Percentiles rank a stretch among this genome's conserved stretches.
These are phyloP conservation scores for Hemicordylus capensis DNA, from an alignment of 2,113 vertebrate genomes.

Conservation along the genomic window DNA sequence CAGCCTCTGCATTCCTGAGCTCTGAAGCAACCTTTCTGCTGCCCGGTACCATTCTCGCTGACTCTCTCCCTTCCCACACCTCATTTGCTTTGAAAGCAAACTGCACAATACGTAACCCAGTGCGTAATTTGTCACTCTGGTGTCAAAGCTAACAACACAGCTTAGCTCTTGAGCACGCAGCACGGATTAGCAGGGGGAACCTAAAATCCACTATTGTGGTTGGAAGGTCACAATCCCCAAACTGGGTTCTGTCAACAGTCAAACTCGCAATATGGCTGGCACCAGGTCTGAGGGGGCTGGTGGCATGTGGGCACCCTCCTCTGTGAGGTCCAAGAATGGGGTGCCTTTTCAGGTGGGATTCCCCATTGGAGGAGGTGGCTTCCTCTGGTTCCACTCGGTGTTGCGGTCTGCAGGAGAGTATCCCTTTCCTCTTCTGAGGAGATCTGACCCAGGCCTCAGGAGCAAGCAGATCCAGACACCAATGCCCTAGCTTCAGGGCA, in stretches of 20 bases:
- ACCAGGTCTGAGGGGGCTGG: no score
- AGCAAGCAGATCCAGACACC: no score
- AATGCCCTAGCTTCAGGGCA: neutral
- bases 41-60: neutral
- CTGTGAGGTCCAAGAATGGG: no score
- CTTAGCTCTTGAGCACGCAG: neutral
- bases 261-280: neutral
- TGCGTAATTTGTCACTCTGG: neutral
- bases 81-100: slow-evolving; percentile 8
- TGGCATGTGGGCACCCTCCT: no score
- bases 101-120: neutral
- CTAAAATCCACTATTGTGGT: neutral
- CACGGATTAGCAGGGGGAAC: neutral
- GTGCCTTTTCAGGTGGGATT: no score
- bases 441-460: no score
- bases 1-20: slow-evolving; percentile 2
- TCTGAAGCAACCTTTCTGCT: neutral
- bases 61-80: neutral
- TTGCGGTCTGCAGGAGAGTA: no score
- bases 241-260: neutral
- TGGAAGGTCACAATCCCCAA: neutral
- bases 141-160: neutral
- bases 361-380: no score
- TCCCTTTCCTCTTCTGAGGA: no score
- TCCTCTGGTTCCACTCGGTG: no score